Evolutionary conservation across 2,113 vertebrate genomes (phyloP).

Genomic region (Motacilla tschutschensis): DNA sequence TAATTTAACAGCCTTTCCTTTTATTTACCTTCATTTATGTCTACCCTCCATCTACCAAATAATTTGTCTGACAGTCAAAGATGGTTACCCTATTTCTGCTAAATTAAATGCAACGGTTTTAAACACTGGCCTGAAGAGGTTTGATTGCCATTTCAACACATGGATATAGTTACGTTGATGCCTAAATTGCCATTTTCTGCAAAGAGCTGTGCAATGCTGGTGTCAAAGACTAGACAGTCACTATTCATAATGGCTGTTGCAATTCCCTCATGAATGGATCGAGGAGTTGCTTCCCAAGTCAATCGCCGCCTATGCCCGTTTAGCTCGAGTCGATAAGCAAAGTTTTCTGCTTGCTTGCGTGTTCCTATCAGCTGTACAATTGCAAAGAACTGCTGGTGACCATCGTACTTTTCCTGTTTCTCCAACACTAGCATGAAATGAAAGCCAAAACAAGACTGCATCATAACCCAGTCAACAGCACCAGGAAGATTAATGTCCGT

Average conservation of each 20-base stretch:
- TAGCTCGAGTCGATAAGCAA: slow-evolving; percentile 95
- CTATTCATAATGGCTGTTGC: slow-evolving; percentile 99
- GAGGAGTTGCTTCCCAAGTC: slow-evolving; percentile 98
- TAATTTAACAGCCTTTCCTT: slow-evolving; percentile 74
- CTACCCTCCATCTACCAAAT: slow-evolving; percentile 64
- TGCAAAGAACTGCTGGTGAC: slow-evolving; percentile 98
- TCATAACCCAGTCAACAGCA: slow-evolving; percentile 99
- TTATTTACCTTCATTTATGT: slow-evolving; percentile 71
- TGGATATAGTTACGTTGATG: slow-evolving; percentile 99
- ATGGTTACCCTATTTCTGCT: slow-evolving; percentile 68
- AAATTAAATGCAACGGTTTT: slow-evolving; percentile 70
- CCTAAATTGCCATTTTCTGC: slow-evolving; percentile 98
- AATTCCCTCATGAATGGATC: slow-evolving; percentile 97
- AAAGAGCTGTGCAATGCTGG: slow-evolving; percentile 98
- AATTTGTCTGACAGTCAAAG: slow-evolving; percentile 66
- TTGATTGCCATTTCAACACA: slow-evolving; percentile 87
- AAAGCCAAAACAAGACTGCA: slow-evolving; percentile 99
- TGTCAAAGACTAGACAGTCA: slow-evolving; percentile 98
- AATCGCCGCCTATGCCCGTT: slow-evolving; percentile 97
- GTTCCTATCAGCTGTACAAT: slow-evolving; percentile 98
- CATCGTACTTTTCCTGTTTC: slow-evolving; percentile 98
- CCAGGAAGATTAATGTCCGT: slow-evolving; percentile 98
- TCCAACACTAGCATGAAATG: slow-evolving; percentile 98
- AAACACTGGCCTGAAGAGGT: slow-evolving; percentile 79
- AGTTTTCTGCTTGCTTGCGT: slow-evolving; percentile 97